phyloP scores from a whole-genome alignment of 1,140 invertebrate species.

The Drosophila auraria region DNA sequence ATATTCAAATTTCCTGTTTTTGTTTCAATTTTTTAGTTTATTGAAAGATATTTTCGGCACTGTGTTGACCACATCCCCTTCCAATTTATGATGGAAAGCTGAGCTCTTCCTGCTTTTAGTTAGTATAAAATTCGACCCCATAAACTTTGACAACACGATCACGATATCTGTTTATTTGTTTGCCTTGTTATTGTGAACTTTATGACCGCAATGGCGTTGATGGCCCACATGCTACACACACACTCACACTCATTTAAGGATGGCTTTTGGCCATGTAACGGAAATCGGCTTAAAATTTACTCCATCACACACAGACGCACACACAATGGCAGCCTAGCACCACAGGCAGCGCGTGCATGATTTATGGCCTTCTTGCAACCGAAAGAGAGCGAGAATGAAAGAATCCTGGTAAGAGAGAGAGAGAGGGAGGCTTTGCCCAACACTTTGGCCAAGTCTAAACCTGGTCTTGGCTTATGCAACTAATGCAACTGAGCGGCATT shows the following conservation, averaged over 20 bases:
- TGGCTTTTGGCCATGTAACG: constrained; percentile 54
- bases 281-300: constrained; percentile 76
- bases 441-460: constrained; percentile 36
- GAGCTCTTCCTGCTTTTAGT: constrained; percentile 1
- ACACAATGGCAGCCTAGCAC: constrained; percentile 15
- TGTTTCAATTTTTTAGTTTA: too few relatives aligned
- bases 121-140: constrained; percentile 39
- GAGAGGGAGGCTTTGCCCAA: constrained; percentile 10
- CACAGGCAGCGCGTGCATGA: constrained; percentile 56
- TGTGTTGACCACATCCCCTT: too few relatives aligned
- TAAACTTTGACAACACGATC: constrained; percentile 52
- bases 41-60: not conserved
- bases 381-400: constrained; percentile 8
- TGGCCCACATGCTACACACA: constrained; percentile 47
- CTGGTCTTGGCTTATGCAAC: constrained; percentile 58
- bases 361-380: constrained; percentile 59
- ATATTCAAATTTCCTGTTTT: too few relatives aligned
- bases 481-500: constrained; percentile 66
- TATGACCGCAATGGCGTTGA: constrained; percentile 55
- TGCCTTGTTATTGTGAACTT: constrained; percentile 53
- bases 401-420: not conserved
- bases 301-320: constrained; percentile 27
- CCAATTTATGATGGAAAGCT: constrained; percentile 4
- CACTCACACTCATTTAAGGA: constrained; percentile 13
- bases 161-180: constrained; percentile 50